phyloP scores from a whole-genome alignment of 2,888 invertebrate species.

The Cybosia mesomella region DNA sequence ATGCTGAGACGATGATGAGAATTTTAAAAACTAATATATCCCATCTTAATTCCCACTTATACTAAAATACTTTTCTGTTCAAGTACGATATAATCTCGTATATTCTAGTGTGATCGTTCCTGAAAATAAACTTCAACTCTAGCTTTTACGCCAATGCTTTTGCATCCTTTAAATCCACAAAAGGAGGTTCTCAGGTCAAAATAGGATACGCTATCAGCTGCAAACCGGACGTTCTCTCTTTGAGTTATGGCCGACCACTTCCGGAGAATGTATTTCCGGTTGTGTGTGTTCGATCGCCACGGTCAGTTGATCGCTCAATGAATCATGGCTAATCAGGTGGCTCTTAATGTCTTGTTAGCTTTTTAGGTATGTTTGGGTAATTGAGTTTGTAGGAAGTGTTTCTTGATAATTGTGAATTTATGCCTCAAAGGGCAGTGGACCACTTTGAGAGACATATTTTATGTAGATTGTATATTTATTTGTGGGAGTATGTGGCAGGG shows the following conservation, averaged over 20 bases:
- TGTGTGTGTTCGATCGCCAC: constrained; percentile 64
- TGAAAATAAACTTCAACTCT: constrained; percentile 5
- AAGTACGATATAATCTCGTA: background rate
- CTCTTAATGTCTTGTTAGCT: constrained; percentile 43
- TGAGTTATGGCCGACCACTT: constrained; percentile 82
- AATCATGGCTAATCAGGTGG: constrained; percentile 77
- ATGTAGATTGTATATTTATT: background rate
- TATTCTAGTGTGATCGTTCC: background rate
- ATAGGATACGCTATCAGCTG: constrained; percentile 69
- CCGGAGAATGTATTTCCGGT: constrained; percentile 81
- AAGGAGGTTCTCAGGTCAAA: constrained; percentile 55
- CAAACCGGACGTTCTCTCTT: constrained; percentile 73
- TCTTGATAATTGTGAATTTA: constrained; percentile 24
- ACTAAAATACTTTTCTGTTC: background rate
- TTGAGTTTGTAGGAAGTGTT: constrained; percentile 18
- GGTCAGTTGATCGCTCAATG: constrained; percentile 78
- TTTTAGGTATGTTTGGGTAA: constrained; percentile 31
- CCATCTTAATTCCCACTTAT: background rate
- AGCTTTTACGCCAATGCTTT: constrained; percentile 28
- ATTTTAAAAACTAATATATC: background rate
- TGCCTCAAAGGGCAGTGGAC: background rate
- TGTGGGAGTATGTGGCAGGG: too few relatives aligned
- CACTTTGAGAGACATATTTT: background rate
- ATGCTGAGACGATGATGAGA: background rate
- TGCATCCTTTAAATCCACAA: constrained; percentile 47